Conservation (phyloP, 2,113 vertebrate species). For the Pelodiscus sinensis region DNA sequence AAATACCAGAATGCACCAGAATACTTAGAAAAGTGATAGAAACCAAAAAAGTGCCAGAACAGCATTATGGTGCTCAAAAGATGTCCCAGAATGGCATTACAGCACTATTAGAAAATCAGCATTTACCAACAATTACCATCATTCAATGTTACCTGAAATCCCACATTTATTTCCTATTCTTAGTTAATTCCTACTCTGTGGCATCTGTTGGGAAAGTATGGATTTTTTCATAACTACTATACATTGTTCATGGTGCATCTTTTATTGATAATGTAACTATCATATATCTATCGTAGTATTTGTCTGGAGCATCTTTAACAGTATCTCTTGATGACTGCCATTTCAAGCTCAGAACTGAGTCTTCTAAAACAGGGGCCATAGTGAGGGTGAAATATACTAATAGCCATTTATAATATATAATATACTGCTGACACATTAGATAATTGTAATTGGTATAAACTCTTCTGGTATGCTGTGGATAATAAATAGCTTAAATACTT, state of each 20-base stretch:
- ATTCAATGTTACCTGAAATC: not conserved
- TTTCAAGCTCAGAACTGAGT: not conserved
- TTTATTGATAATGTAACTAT: not conserved
- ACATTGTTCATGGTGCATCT: not conserved
- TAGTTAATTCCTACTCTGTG: not conserved
- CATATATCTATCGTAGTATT: not conserved
- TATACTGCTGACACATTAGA: not conserved
- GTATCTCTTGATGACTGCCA: not conserved
- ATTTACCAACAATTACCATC: not conserved
- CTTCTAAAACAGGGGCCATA: not conserved
- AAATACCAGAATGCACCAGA: not conserved
- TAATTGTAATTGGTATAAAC: constrained; percentile 38
- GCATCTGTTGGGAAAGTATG: not conserved
- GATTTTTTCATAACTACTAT: not conserved
- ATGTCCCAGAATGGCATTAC: not conserved
- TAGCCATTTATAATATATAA: constrained; percentile 20
- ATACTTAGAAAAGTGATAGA: not conserved
- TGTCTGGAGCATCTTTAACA: not conserved
- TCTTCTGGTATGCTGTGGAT: constrained; percentile 36
- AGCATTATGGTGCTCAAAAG: not conserved
- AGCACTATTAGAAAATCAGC: not conserved
- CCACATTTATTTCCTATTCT: not conserved
- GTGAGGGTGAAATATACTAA: constrained; percentile 10
- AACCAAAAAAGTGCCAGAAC: not conserved
- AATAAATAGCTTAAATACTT: constrained; percentile 42